phyloP scores from a whole-genome alignment of 2,113 vertebrate genomes.

The Philantomba maxwellii region DNA sequence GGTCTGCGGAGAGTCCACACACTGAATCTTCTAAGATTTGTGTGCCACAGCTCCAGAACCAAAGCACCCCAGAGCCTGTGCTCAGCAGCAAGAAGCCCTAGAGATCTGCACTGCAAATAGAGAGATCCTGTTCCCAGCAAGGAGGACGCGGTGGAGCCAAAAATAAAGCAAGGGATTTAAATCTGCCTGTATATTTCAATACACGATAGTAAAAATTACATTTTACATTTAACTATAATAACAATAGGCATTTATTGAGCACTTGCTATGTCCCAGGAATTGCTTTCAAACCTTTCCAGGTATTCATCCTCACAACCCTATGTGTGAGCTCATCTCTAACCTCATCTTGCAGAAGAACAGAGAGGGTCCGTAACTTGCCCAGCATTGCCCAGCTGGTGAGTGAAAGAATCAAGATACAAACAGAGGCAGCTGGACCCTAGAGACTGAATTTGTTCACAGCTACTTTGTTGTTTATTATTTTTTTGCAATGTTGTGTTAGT shows the following conservation, averaged over 20 bases:
- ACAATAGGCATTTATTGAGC: neutral
- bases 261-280: neutral
- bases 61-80: neutral
- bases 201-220: neutral
- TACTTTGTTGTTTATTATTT: neutral
- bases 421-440: neutral
- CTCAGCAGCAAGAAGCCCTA: rapidly evolving
- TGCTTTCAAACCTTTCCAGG: neutral
- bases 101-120: neutral
- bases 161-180: neutral
- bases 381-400: neutral
- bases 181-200: neutral
- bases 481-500: neutral
- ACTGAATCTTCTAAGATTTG: neutral
- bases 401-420: neutral
- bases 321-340: neutral
- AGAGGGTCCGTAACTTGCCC: neutral
- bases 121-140: neutral
- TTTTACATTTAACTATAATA: neutral
- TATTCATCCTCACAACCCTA: neutral
- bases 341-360: neutral
- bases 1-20: neutral
- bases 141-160: neutral
- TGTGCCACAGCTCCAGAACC: neutral
- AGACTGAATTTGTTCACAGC: neutral